Evolutionary conservation across 2,113 vertebrate species (phyloP).

Genomic region (Himantopus leucocephalus): DNA sequence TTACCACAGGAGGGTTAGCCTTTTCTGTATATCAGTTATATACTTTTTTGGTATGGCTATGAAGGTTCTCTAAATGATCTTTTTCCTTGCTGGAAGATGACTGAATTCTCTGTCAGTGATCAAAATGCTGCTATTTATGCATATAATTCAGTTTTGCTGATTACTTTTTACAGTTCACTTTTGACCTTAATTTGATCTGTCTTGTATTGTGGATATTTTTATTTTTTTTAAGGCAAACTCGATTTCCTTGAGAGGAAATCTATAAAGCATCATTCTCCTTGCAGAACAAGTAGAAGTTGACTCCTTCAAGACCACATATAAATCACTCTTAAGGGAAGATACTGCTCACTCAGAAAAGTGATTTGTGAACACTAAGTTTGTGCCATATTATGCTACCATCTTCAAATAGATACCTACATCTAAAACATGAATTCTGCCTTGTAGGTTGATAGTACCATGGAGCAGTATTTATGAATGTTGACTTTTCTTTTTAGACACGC

Average conservation of each 20-base stretch:
- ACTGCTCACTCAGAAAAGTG: background rate
- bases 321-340: conserved; percentile 1
- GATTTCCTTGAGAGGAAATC: conserved; percentile 3
- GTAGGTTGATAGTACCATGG: background rate
- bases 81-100: background rate
- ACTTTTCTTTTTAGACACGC: background rate
- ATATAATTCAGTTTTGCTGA: background rate
- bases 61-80: background rate
- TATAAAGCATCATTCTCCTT: background rate
- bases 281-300: background rate
- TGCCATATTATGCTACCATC: background rate
- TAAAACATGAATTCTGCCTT: background rate
- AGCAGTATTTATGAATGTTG: background rate
- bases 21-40: background rate
- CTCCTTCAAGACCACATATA: background rate
- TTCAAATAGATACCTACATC: background rate
- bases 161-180: background rate
- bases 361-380: background rate
- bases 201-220: background rate
- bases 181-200: background rate
- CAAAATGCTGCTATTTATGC: background rate
- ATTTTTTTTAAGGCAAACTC: background rate
- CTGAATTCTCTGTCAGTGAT: background rate
- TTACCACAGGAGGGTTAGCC: background rate
- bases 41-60: background rate